Evolutionary conservation across 2,888 invertebrate species (phyloP).

Genomic region (Timema podura): DNA sequence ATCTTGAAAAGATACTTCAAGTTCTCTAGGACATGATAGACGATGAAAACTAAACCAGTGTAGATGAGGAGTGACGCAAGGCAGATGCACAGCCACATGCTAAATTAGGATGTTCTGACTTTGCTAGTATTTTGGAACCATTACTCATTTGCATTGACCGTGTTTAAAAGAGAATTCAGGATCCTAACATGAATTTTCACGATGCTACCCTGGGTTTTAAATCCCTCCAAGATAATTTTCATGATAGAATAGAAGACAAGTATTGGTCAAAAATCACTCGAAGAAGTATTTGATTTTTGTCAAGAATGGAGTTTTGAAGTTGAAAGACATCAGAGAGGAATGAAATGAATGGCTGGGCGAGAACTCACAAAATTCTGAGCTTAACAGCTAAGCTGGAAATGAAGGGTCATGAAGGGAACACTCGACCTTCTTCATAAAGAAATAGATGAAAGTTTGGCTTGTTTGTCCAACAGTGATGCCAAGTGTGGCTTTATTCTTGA

Average conservation of each 20-base stretch:
- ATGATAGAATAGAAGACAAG: too few relatives aligned
- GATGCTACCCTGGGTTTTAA: background rate
- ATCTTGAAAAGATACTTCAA: background rate
- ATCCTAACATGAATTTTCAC: background rate
- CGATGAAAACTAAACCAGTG: background rate
- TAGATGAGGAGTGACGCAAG: background rate
- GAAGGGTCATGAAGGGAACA: conserved; percentile 1
- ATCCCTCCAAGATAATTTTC: too few relatives aligned
- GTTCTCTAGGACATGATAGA: background rate
- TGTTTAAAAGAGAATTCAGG: conserved; percentile 1
- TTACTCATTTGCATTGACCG: background rate
- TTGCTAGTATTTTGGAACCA: background rate
- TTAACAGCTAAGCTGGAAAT: background rate
- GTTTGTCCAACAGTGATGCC: background rate
- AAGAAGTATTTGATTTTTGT: background rate
- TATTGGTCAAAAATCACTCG: background rate
- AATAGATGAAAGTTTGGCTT: background rate
- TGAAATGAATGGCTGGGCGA: background rate
- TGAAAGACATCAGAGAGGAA: conserved; percentile 6
- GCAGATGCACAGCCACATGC: background rate
- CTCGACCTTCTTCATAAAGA: background rate
- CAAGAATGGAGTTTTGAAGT: background rate
- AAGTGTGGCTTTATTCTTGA: conserved; percentile 1
- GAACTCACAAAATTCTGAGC: background rate
- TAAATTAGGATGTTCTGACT: background rate